Conservation (phyloP, 2,888 invertebrate species). For the Rotaria sp. region DNA sequence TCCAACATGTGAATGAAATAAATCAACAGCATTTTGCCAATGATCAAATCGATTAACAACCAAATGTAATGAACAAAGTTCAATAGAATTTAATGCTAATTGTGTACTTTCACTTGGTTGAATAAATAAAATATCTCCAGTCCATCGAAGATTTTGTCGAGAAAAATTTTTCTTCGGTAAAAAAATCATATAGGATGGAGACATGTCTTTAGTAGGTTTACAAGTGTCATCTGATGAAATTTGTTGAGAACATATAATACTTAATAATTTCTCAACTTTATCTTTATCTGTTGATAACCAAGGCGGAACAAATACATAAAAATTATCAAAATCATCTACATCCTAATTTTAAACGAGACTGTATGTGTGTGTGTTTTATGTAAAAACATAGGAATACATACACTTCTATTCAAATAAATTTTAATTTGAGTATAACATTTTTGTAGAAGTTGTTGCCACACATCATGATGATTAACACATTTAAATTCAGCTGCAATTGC, state of each 20-base stretch:
- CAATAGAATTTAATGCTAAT: slow-evolving; percentile 6
- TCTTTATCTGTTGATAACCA: neutral
- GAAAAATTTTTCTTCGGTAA: neutral
- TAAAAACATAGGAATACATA: neutral
- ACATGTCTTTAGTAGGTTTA: neutral
- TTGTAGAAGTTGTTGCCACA: neutral
- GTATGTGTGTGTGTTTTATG: no score
- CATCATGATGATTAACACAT: neutral
- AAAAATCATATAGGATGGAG: neutral
- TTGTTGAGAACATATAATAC: neutral
- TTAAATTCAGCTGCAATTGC: neutral
- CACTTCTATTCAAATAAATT: neutral
- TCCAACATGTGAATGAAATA: neutral
- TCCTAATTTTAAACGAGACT: neutral
- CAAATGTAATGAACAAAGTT: neutral
- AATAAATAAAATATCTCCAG: neutral
- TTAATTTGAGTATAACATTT: neutral
- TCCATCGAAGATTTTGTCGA: neutral
- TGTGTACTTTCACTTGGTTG: neutral
- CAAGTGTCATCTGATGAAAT: neutral
- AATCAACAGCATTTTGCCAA: neutral
- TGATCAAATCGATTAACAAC: neutral
- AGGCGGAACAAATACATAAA: neutral
- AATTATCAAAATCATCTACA: neutral
- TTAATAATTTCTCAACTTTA: neutral